Percentiles rank a stretch among this genome's conserved stretches.
These are phyloP conservation scores for Petrocephalus microphthalmus DNA, from an alignment of 2,113 vertebrate species.

Conservation along the genomic window DNA sequence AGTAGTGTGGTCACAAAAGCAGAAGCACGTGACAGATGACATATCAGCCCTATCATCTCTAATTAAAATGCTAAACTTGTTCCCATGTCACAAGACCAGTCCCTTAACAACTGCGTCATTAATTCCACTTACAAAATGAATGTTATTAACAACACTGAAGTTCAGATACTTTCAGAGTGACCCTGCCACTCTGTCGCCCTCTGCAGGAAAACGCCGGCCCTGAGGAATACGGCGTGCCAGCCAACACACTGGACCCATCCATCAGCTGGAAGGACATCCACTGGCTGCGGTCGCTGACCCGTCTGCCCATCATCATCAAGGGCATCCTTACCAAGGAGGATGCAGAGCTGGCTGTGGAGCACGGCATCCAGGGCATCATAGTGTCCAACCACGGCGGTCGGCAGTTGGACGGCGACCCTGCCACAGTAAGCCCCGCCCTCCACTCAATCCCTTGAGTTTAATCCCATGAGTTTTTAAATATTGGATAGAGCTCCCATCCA, in stretches of 20 bases:
- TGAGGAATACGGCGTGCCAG: conserved; percentile 60
- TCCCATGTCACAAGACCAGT: not conserved
- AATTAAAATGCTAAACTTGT: not conserved
- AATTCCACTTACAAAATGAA: not conserved
- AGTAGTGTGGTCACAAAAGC: not conserved
- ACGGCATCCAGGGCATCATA: conserved; percentile 82
- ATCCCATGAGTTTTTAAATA: not conserved
- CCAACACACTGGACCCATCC: conserved; percentile 68
- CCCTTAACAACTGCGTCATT: not conserved
- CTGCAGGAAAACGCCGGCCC: conserved; percentile 52
- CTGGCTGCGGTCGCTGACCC: conserved; percentile 79
- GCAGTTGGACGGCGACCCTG: conserved; percentile 82
- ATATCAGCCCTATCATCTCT: not conserved
- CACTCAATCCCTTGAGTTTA: not conserved
- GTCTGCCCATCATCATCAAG: conserved; percentile 86
- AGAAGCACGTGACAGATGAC: not conserved
- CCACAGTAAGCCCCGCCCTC: conserved; percentile 63
- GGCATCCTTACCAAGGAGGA: conserved; percentile 95
- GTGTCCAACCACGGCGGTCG: conserved; percentile 94
- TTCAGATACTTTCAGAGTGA: not conserved
- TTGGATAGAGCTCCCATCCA: not conserved
- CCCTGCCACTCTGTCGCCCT: not conserved
- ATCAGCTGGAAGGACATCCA: conserved; percentile 83
- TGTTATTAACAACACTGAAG: not conserved
- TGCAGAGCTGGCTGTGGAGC: conserved; percentile 80